Base-by-base conservation (phyloP, 2,797 vertebrate genomes). In the Lithobates sylvaticus region DNA sequence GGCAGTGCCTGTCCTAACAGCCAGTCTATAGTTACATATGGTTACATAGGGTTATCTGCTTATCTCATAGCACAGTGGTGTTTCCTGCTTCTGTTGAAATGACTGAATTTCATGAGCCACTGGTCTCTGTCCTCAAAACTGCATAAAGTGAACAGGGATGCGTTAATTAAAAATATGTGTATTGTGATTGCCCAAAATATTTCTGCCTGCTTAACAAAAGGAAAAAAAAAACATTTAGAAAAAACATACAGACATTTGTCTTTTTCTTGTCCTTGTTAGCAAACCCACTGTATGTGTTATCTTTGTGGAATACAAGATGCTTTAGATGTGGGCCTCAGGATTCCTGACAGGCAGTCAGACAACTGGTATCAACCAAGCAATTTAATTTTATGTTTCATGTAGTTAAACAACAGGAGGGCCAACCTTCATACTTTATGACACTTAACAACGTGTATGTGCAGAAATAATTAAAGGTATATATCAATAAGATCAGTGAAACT, bases 401-500 rank as follows among this genome's bases (percentile, higher is more conserved):
- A 74, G 76, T 87, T 87, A 75, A 79, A 67, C 76, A 58, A 78
- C 76, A 79, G 76, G 81, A 50, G 75, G 58, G 61, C 42, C 29
- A 84, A 69, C 81, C 42, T 87, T 54, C 58, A 74, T 79, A 42
- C 81, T 79, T 78, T 79, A 67, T 87, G 61, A 87, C 81, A 87
- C 67, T 76, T 70, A 79, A 78, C 54, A 84, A 87, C 79, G 76
- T 44, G 32, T 61, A 27, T 74, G 61, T 74, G 61, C 44, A 79
- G 61, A 87, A 78, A 80, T 87, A 83, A 87, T 87, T 79, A 84
- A 87, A 87, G 61, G 76, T 76, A 87, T 87, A 87, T 69, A 83
- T 84, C 76, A 87, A 69, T 74, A 75, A 9, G 42, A 75, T 78
- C 58, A 78, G 26, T 34, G 23, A 64, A 50, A 23, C 29, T 27